Conservation (phyloP, 2,797 vertebrate genomes). For the Sebastes melanostomus region DNA sequence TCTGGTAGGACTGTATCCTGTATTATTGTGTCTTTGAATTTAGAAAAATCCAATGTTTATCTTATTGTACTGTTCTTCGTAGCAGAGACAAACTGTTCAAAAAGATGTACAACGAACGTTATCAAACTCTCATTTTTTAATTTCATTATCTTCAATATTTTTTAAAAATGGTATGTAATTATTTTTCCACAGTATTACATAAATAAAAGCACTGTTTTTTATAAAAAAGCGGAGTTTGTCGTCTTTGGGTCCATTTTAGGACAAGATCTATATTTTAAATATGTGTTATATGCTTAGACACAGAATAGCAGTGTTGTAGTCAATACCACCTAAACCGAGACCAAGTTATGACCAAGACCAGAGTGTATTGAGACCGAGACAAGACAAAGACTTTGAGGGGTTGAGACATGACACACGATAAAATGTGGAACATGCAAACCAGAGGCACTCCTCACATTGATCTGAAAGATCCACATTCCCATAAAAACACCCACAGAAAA, state of each 20-base stretch:
- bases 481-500: too few relatives aligned
- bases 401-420: too few relatives aligned
- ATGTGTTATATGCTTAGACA: neutral
- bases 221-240: conserved; percentile 43
- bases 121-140: conserved; percentile 83
- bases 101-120: conserved; percentile 82
- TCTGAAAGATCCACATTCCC: too few relatives aligned
- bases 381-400: too few relatives aligned
- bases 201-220: conserved; percentile 90
- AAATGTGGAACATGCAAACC: too few relatives aligned
- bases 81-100: conserved; percentile 83
- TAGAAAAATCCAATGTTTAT: conserved; percentile 83
- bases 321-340: too few relatives aligned
- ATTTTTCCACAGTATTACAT: conserved; percentile 90
- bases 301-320: too few relatives aligned
- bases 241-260: conserved; percentile 8
- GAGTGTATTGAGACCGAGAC: too few relatives aligned
- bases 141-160: conserved; percentile 87
- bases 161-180: conserved; percentile 89
- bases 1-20: conserved; percentile 88
- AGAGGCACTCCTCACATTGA: too few relatives aligned
- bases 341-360: too few relatives aligned
- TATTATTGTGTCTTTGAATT: conserved; percentile 87
- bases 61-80: conserved; percentile 88
- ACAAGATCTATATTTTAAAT: too few relatives aligned